Conservation (phyloP, 2,797 vertebrate genomes). For the Moxostoma hubbsi region DNA sequence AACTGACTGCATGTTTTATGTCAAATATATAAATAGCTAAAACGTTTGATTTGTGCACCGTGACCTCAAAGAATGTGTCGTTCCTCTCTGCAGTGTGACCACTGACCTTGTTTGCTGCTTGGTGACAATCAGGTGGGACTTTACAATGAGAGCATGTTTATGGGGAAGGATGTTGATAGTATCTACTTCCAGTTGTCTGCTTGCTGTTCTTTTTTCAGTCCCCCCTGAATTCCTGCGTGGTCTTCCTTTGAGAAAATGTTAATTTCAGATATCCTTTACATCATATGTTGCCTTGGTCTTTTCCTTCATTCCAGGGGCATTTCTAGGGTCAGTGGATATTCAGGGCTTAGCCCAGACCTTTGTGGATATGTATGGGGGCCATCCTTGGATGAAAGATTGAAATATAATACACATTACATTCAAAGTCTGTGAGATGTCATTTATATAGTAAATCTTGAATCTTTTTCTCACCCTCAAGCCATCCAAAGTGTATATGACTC, state of each 20-base stretch:
- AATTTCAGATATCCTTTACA: slow-evolving; percentile 6
- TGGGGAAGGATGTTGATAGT: slow-evolving; percentile 21
- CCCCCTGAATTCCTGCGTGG: neutral
- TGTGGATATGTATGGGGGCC: too few species aligned
- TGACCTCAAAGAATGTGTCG: slow-evolving; percentile 42
- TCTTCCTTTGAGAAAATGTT: slow-evolving; percentile 12
- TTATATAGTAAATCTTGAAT: too few species aligned
- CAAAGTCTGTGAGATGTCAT: too few species aligned
- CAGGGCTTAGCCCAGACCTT: too few species aligned
- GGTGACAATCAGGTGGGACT: neutral
- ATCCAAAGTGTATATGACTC: too few species aligned
- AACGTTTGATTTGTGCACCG: slow-evolving; percentile 21
- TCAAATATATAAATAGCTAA: slow-evolving; percentile 31
- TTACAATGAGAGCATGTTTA: slow-evolving; percentile 31
- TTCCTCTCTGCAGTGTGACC: slow-evolving; percentile 27
- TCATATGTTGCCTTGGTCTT: neutral
- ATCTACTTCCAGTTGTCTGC: slow-evolving; percentile 47
- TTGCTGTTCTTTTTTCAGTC: slow-evolving; percentile 25
- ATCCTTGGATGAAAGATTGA: too few species aligned
- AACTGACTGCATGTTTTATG: slow-evolving; percentile 18
- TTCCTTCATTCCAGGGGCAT: neutral
- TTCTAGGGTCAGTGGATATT: too few species aligned
- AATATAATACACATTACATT: too few species aligned
- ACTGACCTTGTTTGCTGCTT: slow-evolving; percentile 37
- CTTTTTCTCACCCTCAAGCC: too few species aligned